phyloP scores from a whole-genome alignment of 2,888 invertebrate species.

The Trypoxylon attenuatum region DNA sequence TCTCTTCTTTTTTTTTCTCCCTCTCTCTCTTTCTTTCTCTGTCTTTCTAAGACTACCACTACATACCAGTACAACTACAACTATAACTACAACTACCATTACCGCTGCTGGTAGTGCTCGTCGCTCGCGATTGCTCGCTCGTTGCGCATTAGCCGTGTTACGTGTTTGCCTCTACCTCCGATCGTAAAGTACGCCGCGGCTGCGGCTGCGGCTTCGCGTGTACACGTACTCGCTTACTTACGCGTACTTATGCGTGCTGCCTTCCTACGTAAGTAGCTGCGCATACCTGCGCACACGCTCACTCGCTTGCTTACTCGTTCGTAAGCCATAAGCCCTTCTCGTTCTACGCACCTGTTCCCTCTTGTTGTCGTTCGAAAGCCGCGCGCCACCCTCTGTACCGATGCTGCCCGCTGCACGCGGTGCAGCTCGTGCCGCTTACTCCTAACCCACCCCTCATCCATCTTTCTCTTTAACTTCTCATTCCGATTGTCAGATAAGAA shows the following conservation, averaged over 20 bases:
- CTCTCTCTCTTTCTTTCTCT: not conserved
- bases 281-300: constrained; percentile 17
- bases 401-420: too few species aligned
- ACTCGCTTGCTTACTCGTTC: not conserved
- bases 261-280: not conserved
- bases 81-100: too few species aligned
- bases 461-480: too few species aligned
- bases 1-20: not conserved
- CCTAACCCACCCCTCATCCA: too few species aligned
- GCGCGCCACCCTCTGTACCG: constrained; percentile 38
- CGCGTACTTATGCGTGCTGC: not conserved
- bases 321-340: constrained; percentile 29
- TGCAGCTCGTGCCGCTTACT: too few species aligned
- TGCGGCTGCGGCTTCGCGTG: not conserved
- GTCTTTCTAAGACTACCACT: too few species aligned
- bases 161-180: too few species aligned
- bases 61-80: too few species aligned
- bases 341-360: constrained; percentile 48
- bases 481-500: too few species aligned
- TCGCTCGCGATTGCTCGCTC: too few species aligned
- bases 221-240: not conserved
- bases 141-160: too few species aligned
- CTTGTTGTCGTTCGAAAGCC: constrained; percentile 37
- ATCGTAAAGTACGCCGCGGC: constrained; percentile 13
- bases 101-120: too few species aligned